Evolutionary conservation across 2,113 vertebrate genomes (phyloP).

Genomic region (Muntiacus muntjak): DNA sequence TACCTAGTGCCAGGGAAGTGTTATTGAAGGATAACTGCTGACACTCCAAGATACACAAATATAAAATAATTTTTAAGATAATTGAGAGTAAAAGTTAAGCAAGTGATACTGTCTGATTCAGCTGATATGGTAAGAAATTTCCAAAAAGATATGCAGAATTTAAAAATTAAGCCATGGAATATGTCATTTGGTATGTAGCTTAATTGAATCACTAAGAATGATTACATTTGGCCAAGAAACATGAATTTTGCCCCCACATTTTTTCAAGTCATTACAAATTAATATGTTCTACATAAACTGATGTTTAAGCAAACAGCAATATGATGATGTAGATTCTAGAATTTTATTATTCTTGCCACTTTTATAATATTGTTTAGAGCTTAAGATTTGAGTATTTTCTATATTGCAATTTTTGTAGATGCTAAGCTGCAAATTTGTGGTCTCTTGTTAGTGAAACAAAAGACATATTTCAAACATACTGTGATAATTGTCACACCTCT

Average conservation of each 20-base stretch:
- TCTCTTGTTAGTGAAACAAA: neutral
- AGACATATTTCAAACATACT: neutral
- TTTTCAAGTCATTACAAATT: neutral
- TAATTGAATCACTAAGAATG: neutral
- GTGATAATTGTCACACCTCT: neutral
- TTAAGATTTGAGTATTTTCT: neutral
- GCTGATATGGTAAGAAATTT: neutral
- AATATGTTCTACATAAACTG: neutral
- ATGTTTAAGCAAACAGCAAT: neutral
- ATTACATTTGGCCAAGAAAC: constrained; percentile 5
- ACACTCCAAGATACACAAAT: neutral
- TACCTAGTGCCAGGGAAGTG: neutral
- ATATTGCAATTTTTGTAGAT: neutral
- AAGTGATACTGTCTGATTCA: neutral
- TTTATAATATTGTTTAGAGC: neutral
- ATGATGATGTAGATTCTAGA: neutral
- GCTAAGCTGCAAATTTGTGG: neutral
- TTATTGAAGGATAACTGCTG: neutral
- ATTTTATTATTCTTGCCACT: neutral
- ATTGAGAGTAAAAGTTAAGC: neutral
- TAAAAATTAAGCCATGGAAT: neutral
- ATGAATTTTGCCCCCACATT: neutral
- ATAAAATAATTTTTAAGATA: constrained; percentile 1
- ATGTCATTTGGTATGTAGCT: neutral
- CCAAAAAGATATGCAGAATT: neutral